A percentile compares a stretch with the other conserved stretches of the same genome.
Conservation (phyloP, 2,888 invertebrate species). For the Heteropelma amictum region DNA sequence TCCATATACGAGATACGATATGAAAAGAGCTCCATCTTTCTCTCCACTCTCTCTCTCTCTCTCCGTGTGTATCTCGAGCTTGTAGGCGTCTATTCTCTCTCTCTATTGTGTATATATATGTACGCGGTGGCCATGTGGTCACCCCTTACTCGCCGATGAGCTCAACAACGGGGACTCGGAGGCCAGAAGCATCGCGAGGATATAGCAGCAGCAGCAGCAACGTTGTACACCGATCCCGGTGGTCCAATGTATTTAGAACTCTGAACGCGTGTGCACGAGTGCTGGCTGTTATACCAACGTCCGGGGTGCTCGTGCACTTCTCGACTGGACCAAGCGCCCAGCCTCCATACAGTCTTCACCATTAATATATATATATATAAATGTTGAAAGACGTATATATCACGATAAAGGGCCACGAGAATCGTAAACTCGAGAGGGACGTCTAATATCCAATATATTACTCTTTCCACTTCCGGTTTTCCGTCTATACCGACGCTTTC, state of each 20-base stretch:
- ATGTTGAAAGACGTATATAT: slow-evolving; percentile 58
- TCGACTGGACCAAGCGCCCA: slow-evolving; percentile 38
- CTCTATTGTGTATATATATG: slow-evolving; percentile 1
- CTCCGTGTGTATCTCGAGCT: slow-evolving; percentile 35
- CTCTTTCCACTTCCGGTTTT: slow-evolving; percentile 64
- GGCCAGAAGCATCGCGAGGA: slow-evolving; percentile 42
- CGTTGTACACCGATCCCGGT: slow-evolving; percentile 55
- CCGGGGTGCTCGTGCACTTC: slow-evolving; percentile 44
- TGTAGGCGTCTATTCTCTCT: slow-evolving; percentile 25
- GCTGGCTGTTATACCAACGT: slow-evolving; percentile 52
- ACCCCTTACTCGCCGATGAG: slow-evolving; percentile 33
- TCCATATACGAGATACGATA: slow-evolving; percentile 7
- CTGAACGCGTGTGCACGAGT: slow-evolving; percentile 61
- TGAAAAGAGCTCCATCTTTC: slow-evolving; percentile 23
- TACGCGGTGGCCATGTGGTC: slow-evolving; percentile 58
- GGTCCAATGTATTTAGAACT: slow-evolving; percentile 72
- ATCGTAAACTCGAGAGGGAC: slow-evolving; percentile 63
- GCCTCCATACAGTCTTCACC: no score
- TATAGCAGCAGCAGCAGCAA: no score
- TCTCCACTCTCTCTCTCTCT: slow-evolving; percentile 41
- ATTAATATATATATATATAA: slow-evolving; percentile 34
- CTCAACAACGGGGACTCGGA: slow-evolving; percentile 17
- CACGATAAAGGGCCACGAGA: slow-evolving; percentile 71
- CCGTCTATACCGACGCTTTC: no score
- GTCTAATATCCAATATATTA: slow-evolving; percentile 52